phyloP scores from a whole-genome alignment of 2,888 invertebrate genomes.

The Habrosyne pyritoides region DNA sequence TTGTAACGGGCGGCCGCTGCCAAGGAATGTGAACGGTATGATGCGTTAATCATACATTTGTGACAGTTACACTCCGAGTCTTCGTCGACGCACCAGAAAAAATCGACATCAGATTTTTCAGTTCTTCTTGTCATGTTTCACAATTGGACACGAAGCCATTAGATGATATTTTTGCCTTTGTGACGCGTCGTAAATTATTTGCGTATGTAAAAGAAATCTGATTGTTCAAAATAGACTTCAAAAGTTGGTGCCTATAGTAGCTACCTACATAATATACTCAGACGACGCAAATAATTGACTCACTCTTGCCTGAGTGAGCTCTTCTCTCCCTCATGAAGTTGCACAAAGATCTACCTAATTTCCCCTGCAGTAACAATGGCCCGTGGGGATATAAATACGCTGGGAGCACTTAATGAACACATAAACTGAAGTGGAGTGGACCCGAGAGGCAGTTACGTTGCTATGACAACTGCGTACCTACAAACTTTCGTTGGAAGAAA shows the following conservation, averaged over 20 bases:
- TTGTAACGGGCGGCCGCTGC: constrained; percentile 76
- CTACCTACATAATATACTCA: background rate
- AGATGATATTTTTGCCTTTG: constrained; percentile 28
- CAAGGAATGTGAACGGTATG: constrained; percentile 71
- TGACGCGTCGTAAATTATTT: constrained; percentile 14
- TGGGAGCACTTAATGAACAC: constrained; percentile 77
- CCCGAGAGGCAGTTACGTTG: constrained; percentile 56
- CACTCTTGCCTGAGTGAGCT: background rate
- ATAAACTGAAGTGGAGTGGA: constrained; percentile 70
- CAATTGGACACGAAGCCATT: constrained; percentile 18
- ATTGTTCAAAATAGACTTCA: background rate
- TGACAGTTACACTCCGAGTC: constrained; percentile 74
- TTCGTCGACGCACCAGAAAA: constrained; percentile 58
- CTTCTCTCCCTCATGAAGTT: constrained; percentile 33
- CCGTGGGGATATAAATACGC: constrained; percentile 74
- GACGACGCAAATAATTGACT: background rate
- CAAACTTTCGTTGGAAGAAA: background rate
- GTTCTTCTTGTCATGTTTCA: constrained; percentile 37
- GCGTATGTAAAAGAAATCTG: constrained; percentile 7
- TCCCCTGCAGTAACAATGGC: constrained; percentile 67
- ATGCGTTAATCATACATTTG: constrained; percentile 80
- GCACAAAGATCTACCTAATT: constrained; percentile 73
- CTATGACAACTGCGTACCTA: constrained; percentile 49
- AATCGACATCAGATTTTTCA: constrained; percentile 40
- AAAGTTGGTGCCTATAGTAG: background rate